phyloP scores from a whole-genome alignment of 2,888 invertebrate genomes.

The Pollenia angustigena region DNA sequence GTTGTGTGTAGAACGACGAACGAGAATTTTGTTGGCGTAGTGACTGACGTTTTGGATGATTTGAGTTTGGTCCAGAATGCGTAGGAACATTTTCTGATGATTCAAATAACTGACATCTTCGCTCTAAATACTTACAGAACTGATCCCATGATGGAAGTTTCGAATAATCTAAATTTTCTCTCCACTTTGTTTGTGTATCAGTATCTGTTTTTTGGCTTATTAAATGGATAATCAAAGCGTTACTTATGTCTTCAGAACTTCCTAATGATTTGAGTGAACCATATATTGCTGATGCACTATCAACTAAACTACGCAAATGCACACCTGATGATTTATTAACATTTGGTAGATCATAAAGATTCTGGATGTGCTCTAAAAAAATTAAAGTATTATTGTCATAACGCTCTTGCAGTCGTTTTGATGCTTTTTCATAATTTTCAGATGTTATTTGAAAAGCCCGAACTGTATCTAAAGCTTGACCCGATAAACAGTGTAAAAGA shows the following conservation, averaged over 20 bases:
- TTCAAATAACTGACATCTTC: constrained; percentile 11
- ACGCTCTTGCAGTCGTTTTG: not conserved
- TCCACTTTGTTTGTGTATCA: constrained; percentile 4
- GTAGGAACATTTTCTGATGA: not conserved
- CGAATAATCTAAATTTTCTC: constrained; percentile 9
- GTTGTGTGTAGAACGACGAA: not conserved
- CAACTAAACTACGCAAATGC: not conserved
- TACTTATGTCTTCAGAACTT: not conserved
- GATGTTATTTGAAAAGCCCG: not conserved
- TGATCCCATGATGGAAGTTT: not conserved
- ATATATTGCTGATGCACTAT: too few relatives aligned
- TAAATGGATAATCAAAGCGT: not conserved
- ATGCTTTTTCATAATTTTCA: constrained; percentile 8
- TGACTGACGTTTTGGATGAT: not conserved
- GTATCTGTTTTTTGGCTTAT: constrained; percentile 6
- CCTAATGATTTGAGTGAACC: not conserved
- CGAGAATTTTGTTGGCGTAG: constrained; percentile 15
- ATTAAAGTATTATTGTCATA: constrained; percentile 1
- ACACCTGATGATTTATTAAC: not conserved
- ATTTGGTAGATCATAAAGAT: not conserved
- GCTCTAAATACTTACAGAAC: not conserved
- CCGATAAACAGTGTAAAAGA: constrained; percentile 9
- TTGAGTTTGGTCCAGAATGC: not conserved
- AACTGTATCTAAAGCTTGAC: not conserved
- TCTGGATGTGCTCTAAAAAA: not conserved